phyloP scores from a whole-genome alignment of 2,888 invertebrate genomes.

The Nysson spinosus region DNA sequence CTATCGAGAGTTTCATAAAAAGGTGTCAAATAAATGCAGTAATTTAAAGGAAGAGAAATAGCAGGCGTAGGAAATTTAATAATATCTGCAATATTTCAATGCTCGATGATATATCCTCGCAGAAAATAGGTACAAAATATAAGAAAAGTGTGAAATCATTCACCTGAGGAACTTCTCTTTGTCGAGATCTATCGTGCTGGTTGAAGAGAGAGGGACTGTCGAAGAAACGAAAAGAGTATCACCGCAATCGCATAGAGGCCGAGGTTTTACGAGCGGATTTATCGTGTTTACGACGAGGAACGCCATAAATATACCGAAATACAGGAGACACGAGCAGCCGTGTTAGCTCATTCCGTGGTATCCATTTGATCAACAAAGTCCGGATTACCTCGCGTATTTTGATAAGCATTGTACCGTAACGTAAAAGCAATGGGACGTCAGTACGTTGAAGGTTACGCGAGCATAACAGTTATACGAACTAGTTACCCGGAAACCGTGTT shows the following conservation, averaged over 20 bases:
- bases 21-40: too few species aligned
- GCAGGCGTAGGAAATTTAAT: too few species aligned
- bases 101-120: too few species aligned
- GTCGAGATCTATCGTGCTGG: too few species aligned
- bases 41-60: too few species aligned
- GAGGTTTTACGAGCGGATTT: slow-evolving; percentile 45
- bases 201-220: background rate
- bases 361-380: slow-evolving; percentile 40
- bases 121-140: too few species aligned
- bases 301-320: slow-evolving; percentile 45
- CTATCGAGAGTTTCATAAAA: too few species aligned
- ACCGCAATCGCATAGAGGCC: slow-evolving; percentile 30
- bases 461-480: slow-evolving; percentile 1
- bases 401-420: slow-evolving; percentile 20
- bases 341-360: slow-evolving; percentile 27
- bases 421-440: slow-evolving; percentile 3
- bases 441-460: background rate
- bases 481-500: slow-evolving; percentile 30
- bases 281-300: slow-evolving; percentile 47
- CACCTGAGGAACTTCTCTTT: too few species aligned
- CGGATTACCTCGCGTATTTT: slow-evolving; percentile 21
- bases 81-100: too few species aligned
- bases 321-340: slow-evolving; percentile 26
- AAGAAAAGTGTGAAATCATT: too few species aligned
- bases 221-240: slow-evolving; percentile 15